A percentile compares a stretch with the other conserved stretches of the same genome.
These are phyloP conservation scores for Cryptocheilus praepositus DNA, from an alignment of 2,888 invertebrate genomes.

Conservation along the genomic window DNA sequence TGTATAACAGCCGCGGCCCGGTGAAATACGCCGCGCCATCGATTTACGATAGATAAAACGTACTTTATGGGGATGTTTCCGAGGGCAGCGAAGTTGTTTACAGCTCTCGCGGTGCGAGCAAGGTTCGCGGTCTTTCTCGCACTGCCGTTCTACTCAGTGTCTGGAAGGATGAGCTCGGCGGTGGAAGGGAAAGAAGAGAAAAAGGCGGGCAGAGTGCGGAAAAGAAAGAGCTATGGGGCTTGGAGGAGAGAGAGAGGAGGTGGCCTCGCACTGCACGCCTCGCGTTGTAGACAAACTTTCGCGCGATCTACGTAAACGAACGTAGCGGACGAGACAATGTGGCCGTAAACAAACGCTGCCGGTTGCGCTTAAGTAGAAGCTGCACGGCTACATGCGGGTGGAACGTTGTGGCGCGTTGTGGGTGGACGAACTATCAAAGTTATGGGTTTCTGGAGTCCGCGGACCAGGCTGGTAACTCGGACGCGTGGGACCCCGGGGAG, in stretches of 20 bases:
- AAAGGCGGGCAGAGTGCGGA: not conserved
- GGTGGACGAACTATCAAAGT: no score
- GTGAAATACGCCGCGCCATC: slow-evolving; percentile 71
- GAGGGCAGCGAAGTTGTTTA: slow-evolving; percentile 68
- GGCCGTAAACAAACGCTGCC: no score
- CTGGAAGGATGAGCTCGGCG: not conserved
- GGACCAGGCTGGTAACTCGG: no score
- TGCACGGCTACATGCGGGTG: no score
- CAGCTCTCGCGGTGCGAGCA: slow-evolving; percentile 53
- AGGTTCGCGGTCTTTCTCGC: not conserved
- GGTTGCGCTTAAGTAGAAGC: no score
- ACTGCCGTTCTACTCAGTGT: not conserved
- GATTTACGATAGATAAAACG: slow-evolving; percentile 74
- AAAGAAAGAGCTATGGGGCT: not conserved
- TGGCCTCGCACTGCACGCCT: not conserved
- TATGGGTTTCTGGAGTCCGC: no score
- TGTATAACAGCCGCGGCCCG: slow-evolving; percentile 64
- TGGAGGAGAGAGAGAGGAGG: slow-evolving; percentile 10
- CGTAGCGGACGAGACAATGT: no score
- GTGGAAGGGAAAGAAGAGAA: no score
- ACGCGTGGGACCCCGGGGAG: no score
- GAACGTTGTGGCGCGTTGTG: no score
- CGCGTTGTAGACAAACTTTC: no score
- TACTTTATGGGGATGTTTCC: slow-evolving; percentile 73
- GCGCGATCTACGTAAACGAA: no score